A percentile compares a stretch with the other conserved stretches of the same genome.
phyloP scores from a whole-genome alignment of 1,140 invertebrate genomes.

The Heliothis subflexa region DNA sequence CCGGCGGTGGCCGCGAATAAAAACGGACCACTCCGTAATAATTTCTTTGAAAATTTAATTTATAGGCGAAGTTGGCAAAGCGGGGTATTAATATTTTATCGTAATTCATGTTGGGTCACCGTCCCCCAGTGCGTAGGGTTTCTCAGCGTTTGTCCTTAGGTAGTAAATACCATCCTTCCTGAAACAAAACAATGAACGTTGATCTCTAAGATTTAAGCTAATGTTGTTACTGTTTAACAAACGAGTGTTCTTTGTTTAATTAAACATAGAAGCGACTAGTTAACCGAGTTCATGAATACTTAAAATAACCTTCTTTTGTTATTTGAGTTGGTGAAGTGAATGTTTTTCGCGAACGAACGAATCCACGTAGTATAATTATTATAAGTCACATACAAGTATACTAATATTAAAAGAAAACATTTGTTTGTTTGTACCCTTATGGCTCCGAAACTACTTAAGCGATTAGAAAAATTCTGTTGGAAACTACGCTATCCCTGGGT shows the following conservation, averaged over 20 bases:
- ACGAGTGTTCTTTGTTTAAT: conserved; percentile 68
- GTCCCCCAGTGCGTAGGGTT: conserved; percentile 73
- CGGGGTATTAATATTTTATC: conserved; percentile 69
- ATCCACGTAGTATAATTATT: neutral
- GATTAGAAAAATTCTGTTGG: no score
- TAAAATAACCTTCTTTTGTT: conserved; percentile 63
- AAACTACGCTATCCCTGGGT: no score
- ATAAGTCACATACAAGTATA: no score
- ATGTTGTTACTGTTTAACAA: conserved; percentile 60
- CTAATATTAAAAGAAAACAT: no score
- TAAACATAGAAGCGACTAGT: conserved; percentile 61
- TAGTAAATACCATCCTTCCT: conserved; percentile 84
- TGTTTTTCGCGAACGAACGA: conserved; percentile 40
- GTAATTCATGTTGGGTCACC: conserved; percentile 60
- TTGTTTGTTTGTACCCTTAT: no score
- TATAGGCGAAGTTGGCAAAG: conserved; percentile 70
- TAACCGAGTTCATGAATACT: conserved; percentile 65
- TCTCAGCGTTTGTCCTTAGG: conserved; percentile 77
- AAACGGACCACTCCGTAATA: conserved; percentile 55
- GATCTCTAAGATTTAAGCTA: conserved; percentile 61
- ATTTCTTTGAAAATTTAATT: conserved; percentile 74
- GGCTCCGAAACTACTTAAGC: no score
- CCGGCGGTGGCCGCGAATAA: conserved; percentile 52
- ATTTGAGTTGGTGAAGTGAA: conserved; percentile 48
- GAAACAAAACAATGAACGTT: conserved; percentile 66